Conservation (phyloP, 2,888 invertebrate genomes). For the Chrysomela aeneicollis region DNA sequence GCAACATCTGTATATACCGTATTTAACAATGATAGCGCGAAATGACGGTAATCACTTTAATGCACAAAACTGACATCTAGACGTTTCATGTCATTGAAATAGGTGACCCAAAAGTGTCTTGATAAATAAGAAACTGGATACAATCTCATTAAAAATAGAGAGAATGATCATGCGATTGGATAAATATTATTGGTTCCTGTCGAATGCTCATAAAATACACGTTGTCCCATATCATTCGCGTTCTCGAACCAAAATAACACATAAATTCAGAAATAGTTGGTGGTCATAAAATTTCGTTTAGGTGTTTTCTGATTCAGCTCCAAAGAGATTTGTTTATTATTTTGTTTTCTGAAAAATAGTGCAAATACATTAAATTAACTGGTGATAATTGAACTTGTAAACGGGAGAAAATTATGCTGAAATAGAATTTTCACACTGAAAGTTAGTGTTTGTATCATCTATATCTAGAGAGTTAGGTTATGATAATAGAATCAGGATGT, state of each 20-base stretch:
- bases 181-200: slow-evolving; percentile 35
- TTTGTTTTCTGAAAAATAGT: slow-evolving; percentile 13
- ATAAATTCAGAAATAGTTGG: slow-evolving; percentile 37
- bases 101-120: slow-evolving; percentile 2
- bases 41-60: background rate
- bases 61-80: background rate
- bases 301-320: slow-evolving; percentile 32
- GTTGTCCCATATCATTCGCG: slow-evolving; percentile 39
- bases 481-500: no score
- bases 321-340: slow-evolving; percentile 34
- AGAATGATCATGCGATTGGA: slow-evolving; percentile 23
- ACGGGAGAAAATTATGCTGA: background rate
- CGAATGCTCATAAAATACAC: slow-evolving; percentile 32
- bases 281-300: slow-evolving; percentile 35
- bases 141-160: slow-evolving; percentile 32
- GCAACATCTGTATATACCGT: no score
- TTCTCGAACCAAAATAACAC: slow-evolving; percentile 36
- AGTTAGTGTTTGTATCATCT: background rate
- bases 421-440: background rate
- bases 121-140: slow-evolving; percentile 15
- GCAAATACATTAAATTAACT: slow-evolving; percentile 4
- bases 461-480: no score
- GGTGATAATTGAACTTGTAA: slow-evolving; percentile 3
- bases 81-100: background rate
- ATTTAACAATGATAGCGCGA: no score